These are phyloP conservation scores for Harpagifer antarcticus DNA, from an alignment of 2,797 vertebrate species.

Conservation along the genomic window DNA sequence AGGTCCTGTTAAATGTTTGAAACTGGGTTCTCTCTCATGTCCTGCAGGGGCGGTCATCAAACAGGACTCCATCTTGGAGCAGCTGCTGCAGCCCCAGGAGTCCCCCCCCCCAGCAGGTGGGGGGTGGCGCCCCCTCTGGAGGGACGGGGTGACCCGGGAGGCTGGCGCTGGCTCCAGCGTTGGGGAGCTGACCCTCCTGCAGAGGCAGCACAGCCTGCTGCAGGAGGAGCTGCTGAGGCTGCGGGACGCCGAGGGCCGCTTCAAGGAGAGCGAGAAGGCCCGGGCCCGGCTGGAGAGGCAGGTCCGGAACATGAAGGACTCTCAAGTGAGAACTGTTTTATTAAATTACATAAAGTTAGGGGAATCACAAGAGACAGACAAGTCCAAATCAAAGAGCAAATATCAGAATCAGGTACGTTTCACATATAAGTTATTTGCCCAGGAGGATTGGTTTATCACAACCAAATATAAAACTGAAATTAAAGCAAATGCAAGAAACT, in stretches of 20 bases:
- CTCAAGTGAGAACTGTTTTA: constrained; percentile 31
- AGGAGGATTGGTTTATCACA: too few species aligned
- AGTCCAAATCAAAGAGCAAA: not conserved
- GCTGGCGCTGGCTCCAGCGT: constrained; percentile 70
- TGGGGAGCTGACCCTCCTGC: constrained; percentile 87
- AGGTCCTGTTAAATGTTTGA: not conserved
- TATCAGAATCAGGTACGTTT: not conserved
- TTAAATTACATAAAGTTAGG: not conserved
- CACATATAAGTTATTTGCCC: too few species aligned
- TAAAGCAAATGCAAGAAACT: too few species aligned
- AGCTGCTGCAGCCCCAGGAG: constrained; percentile 74
- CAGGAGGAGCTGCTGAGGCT: constrained; percentile 90
- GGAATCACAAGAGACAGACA: not conserved
- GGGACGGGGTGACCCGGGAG: constrained; percentile 72
- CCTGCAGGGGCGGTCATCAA: constrained; percentile 86
- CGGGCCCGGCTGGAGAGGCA: constrained; percentile 85
- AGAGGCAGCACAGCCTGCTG: constrained; percentile 87
- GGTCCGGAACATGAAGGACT: constrained; percentile 83
- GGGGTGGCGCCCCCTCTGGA: constrained; percentile 78
- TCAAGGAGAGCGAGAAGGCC: constrained; percentile 88
- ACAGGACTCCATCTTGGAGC: constrained; percentile 90
- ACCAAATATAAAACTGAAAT: too few species aligned
- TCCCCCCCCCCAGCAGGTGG: constrained; percentile 22
- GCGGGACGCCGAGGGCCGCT: constrained; percentile 78
- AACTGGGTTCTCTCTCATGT: not conserved